Evolutionary conservation across 1,140 invertebrate species (phyloP).

Genomic region (Trichonephila inaurata): DNA sequence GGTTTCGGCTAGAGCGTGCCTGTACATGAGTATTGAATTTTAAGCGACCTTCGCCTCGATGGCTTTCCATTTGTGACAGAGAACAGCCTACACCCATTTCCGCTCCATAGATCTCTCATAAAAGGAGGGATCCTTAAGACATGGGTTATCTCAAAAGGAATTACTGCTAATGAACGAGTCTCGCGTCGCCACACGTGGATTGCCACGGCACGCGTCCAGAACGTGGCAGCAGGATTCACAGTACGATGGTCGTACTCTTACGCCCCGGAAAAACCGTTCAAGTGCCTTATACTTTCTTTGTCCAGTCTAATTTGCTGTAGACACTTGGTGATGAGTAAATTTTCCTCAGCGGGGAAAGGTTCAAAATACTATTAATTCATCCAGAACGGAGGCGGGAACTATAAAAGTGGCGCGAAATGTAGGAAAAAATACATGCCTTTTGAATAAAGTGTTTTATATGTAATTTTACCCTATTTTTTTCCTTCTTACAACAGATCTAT

Average conservation of each 20-base stretch:
- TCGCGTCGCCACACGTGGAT: conserved; percentile 31
- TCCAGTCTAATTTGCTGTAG: not conserved
- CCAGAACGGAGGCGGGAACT: not conserved
- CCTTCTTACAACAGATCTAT: too few relatives aligned
- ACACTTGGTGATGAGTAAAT: not conserved
- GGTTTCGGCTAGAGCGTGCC: not conserved
- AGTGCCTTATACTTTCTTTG: not conserved
- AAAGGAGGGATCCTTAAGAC: conserved; percentile 58
- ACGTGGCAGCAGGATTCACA: conserved; percentile 70
- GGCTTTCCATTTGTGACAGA: conserved; percentile 44
- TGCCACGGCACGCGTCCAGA: conserved; percentile 59
- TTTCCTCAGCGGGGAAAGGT: not conserved
- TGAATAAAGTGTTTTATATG: too few relatives aligned
- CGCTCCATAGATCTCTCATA: conserved; percentile 50
- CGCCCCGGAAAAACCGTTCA: conserved; percentile 17
- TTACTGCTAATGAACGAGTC: conserved; percentile 59
- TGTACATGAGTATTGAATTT: conserved; percentile 1
- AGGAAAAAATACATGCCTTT: too few relatives aligned
- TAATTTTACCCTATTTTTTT: too few relatives aligned
- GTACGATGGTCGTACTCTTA: not conserved
- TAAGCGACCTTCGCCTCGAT: conserved; percentile 49
- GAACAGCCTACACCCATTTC: conserved; percentile 59
- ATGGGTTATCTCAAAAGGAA: conserved; percentile 66
- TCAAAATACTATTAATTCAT: not conserved
- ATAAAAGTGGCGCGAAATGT: not conserved